Evolutionary conservation across 2,888 invertebrate genomes (phyloP).

Genomic region (Acrobasis consociella): DNA sequence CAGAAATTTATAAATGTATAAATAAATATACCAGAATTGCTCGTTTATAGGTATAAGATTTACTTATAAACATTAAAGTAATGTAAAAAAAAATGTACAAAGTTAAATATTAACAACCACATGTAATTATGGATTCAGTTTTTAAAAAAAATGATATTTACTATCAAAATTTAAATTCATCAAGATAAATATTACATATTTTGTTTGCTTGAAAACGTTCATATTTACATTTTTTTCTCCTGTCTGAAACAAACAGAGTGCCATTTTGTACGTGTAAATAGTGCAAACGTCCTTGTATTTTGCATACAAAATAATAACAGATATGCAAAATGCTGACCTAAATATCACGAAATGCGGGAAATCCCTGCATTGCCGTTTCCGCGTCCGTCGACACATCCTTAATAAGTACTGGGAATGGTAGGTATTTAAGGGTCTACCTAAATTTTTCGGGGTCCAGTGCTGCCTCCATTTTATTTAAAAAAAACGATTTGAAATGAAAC

Average conservation of each 20-base stretch:
- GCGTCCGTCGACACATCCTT: constrained; percentile 12
- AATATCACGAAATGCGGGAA: constrained; percentile 6
- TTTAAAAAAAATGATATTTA: too few species aligned
- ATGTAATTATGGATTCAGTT: too few species aligned
- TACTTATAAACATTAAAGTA: too few species aligned
- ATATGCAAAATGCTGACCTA: constrained; percentile 2
- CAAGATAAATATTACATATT: neutral
- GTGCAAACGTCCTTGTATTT: neutral
- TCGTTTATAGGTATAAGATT: too few species aligned
- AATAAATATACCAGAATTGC: too few species aligned
- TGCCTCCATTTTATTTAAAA: too few species aligned
- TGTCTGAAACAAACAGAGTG: constrained; percentile 21
- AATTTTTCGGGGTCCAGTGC: too few species aligned
- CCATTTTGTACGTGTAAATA: constrained; percentile 1
- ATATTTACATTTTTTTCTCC: neutral
- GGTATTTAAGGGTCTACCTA: too few species aligned
- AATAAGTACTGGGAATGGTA: neutral
- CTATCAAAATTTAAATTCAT: neutral
- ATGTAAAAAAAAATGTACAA: too few species aligned
- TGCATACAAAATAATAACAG: constrained; percentile 3
- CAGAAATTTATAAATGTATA: too few species aligned
- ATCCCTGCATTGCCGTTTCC: constrained; percentile 8
- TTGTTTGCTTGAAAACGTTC: neutral
- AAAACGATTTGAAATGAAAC: too few species aligned
- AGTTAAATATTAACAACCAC: too few species aligned